Evolutionary conservation across 2,797 vertebrate genomes (phyloP).

Genomic region (Sandelia bainsii): DNA sequence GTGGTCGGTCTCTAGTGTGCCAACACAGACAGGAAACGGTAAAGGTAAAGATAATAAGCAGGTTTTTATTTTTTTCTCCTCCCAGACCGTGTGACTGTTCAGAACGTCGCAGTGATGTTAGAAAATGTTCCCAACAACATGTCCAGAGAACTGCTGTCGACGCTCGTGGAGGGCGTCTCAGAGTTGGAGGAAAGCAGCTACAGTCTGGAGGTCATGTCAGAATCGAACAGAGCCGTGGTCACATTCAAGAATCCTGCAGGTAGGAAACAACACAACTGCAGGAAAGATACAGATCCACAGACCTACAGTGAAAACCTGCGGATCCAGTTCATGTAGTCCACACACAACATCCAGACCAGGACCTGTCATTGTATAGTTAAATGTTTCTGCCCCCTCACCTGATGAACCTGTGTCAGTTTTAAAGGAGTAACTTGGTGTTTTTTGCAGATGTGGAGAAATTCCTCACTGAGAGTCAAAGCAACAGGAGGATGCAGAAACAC

Average conservation of each 20-base stretch:
- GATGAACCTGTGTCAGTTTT: slow-evolving; percentile 22
- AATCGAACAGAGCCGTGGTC: slow-evolving; percentile 66
- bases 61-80: background rate
- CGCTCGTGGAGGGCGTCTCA: slow-evolving; percentile 75
- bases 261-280: slow-evolving; percentile 25
- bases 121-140: slow-evolving; percentile 57
- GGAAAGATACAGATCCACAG: too few relatives aligned
- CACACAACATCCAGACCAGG: too few relatives aligned
- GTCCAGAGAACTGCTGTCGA: slow-evolving; percentile 54
- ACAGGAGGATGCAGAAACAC: slow-evolving; percentile 62
- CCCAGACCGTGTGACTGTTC: slow-evolving; percentile 12
- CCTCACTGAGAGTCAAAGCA: slow-evolving; percentile 57
- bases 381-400: slow-evolving; percentile 64
- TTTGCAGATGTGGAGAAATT: slow-evolving; percentile 75
- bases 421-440: background rate
- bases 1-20: too few relatives aligned
- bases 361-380: too few relatives aligned
- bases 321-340: too few relatives aligned
- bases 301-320: too few relatives aligned
- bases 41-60: too few relatives aligned
- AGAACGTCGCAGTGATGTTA: slow-evolving; percentile 54
- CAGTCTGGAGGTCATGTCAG: slow-evolving; percentile 74
- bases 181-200: slow-evolving; percentile 48
- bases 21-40: too few relatives aligned
- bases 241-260: slow-evolving; percentile 67